Evolutionary conservation across 2,797 vertebrate genomes (phyloP), one percentile per base, ranked within the genome.

Genomic region (Knipowitschia caucasica): DNA sequence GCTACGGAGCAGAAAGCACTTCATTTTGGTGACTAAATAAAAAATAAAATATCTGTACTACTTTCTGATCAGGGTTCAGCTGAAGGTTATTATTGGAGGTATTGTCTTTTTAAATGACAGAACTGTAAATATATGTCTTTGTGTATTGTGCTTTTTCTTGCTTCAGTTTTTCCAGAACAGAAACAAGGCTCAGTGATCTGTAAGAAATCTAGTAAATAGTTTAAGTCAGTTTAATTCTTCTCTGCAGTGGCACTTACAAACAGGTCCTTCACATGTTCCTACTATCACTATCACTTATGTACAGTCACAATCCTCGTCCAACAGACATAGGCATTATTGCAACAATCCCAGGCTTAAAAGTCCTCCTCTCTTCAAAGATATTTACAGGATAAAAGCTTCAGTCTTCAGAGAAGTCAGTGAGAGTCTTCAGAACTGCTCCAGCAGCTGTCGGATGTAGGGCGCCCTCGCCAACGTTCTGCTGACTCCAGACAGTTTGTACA

Each of bases 271-370:
- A 82, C 90, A 27, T 30, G 44, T 33, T 24, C 76, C 8, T n/a
- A n/a, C n/a, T n/a, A n/a, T n/a, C n/a, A n/a, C n/a, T n/a, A n/a
- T n/a, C n/a, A n/a, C n/a, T n/a, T 84, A 82, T 94, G 88, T 94
- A 95, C 93, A 95, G 91, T 93, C 95, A 86, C 96, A 96, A 93
- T 94, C 93, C 93, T 92, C 88, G 92, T 92, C 89, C 91, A 88
- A 27, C 80, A 86, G 85, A 83, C 86, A 64, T 94, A 77, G 59
- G 83, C 74, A 84, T 90, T 98, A 98, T 96, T 98, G 95, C 94
- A 95, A 93, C 93, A 94, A 92, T 95, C 94, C 94, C 94, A 94
- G 89, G 92, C 88, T 91, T 91, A 38, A 63, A 67, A 71, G 72
- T 23, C 45, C 25, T 46, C 30, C 29, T 2, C 25, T 10, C 10